phyloP scores from a whole-genome alignment of 2,797 vertebrate species.

The Botia almorhae region DNA sequence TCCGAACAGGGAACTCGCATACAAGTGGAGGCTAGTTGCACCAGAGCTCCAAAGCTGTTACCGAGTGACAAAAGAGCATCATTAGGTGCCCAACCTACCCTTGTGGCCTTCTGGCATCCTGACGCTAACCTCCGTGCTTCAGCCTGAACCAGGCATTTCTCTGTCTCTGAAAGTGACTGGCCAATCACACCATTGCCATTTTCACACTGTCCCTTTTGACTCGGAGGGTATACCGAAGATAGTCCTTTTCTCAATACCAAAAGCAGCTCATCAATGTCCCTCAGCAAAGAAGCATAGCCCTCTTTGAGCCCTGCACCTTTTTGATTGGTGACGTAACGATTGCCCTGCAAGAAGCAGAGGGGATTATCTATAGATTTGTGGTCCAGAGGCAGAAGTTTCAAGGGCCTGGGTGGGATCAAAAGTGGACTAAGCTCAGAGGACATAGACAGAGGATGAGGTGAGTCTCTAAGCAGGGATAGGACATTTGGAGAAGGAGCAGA shows the following conservation, averaged over 20 bases:
- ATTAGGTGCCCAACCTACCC: constrained; percentile 84
- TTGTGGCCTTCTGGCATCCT: constrained; percentile 89
- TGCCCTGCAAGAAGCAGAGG: constrained; percentile 81
- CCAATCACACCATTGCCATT: constrained; percentile 53
- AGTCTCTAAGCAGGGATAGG: constrained; percentile 78
- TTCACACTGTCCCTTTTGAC: constrained; percentile 54
- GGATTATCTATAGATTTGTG: constrained; percentile 63
- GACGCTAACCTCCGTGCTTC: constrained; percentile 87
- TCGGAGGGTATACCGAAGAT: constrained; percentile 70
- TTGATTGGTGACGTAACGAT: constrained; percentile 67
- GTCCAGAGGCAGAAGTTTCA: constrained; percentile 64
- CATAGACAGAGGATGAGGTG: constrained; percentile 80
- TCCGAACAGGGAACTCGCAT: constrained; percentile 85
- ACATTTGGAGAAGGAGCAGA: constrained; percentile 71
- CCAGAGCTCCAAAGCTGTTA: constrained; percentile 88
- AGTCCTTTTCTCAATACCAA: constrained; percentile 80
- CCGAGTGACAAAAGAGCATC: constrained; percentile 83
- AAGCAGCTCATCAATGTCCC: constrained; percentile 87
- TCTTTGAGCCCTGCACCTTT: constrained; percentile 74
- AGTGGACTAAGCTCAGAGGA: constrained; percentile 82
- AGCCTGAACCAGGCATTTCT: constrained; percentile 82
- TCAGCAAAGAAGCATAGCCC: constrained; percentile 83
- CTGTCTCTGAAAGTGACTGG: constrained; percentile 80
- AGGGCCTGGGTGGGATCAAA: constrained; percentile 74
- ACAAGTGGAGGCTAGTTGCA: constrained; percentile 87